These are phyloP conservation scores for Chroicocephalus ridibundus DNA, from an alignment of 2,113 vertebrate genomes.

Conservation along the genomic window DNA sequence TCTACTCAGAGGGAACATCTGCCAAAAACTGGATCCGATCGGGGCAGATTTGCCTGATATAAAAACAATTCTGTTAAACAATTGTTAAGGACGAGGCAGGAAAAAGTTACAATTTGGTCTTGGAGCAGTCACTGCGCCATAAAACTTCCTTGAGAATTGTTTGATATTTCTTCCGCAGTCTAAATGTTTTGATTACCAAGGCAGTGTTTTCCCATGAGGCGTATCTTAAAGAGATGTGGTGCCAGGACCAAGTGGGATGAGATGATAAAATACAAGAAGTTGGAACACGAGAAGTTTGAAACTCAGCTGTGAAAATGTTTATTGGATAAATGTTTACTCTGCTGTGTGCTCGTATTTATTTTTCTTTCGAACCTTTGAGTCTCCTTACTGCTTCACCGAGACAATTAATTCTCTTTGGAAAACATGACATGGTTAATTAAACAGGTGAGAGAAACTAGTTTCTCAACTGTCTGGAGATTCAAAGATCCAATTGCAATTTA, in stretches of 20 bases:
- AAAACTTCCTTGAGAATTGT: constrained; percentile 50
- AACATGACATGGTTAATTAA: constrained; percentile 61
- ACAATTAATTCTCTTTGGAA: constrained; percentile 60
- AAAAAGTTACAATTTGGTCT: neutral
- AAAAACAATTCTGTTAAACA: neutral
- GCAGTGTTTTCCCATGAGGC: constrained; percentile 49
- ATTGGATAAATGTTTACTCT: constrained; percentile 41
- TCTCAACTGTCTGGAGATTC: constrained; percentile 42
- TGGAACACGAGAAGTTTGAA: constrained; percentile 60
- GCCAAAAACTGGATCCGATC: neutral
- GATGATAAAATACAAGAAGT: constrained; percentile 63
- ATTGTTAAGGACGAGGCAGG: neutral
- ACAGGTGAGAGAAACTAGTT: constrained; percentile 46
- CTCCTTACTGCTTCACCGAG: constrained; percentile 28
- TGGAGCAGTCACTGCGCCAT: neutral
- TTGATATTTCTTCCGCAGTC: neutral
- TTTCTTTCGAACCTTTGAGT: constrained; percentile 40
- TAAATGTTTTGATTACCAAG: constrained; percentile 64
- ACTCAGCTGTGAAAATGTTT: constrained; percentile 70
- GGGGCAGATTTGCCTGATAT: neutral
- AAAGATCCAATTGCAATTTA: constrained; percentile 6
- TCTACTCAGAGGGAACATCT: neutral
- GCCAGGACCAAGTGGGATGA: constrained; percentile 55
- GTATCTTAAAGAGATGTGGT: constrained; percentile 44
- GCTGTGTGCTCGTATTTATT: constrained; percentile 13